These are phyloP conservation scores for Oncorhynchus keta DNA, from an alignment of 2,113 vertebrate species.

Conservation along the genomic window DNA sequence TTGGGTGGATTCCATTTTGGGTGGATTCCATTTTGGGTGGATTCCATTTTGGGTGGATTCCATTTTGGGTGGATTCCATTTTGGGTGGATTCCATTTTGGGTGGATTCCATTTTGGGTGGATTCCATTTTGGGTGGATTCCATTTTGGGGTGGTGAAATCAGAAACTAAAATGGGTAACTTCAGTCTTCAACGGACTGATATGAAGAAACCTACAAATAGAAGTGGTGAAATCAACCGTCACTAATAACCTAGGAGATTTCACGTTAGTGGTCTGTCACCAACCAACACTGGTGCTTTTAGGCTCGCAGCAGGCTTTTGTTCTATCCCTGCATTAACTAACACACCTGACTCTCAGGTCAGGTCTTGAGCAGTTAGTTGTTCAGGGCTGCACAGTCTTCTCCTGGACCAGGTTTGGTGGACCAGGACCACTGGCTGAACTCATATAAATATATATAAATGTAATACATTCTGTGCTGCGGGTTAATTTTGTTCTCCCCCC, in stretches of 20 bases:
- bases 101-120: too few species aligned
- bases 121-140: too few species aligned
- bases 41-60: too few species aligned
- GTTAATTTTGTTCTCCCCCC: conserved; percentile 42
- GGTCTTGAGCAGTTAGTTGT: too few species aligned
- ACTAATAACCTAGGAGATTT: neutral
- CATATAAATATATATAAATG: neutral
- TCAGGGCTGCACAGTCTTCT: neutral
- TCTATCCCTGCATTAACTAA: conserved; percentile 44
- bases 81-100: too few species aligned
- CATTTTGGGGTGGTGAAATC: too few species aligned
- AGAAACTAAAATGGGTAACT: conserved; percentile 16
- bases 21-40: too few species aligned
- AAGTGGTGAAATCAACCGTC: conserved; percentile 24
- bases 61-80: too few species aligned
- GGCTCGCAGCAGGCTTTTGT: neutral
- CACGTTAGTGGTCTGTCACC: neutral
- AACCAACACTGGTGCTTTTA: neutral
- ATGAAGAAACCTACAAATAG: neutral
- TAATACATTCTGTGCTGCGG: conserved; percentile 14
- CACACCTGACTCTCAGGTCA: neutral
- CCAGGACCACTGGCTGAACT: neutral
- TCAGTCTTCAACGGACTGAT: conserved; percentile 34
- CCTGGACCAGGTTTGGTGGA: neutral
- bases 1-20: too few species aligned